These are phyloP conservation scores for Kryptopterus vitreolus DNA, from an alignment of 2,797 vertebrate genomes.

Conservation along the genomic window DNA sequence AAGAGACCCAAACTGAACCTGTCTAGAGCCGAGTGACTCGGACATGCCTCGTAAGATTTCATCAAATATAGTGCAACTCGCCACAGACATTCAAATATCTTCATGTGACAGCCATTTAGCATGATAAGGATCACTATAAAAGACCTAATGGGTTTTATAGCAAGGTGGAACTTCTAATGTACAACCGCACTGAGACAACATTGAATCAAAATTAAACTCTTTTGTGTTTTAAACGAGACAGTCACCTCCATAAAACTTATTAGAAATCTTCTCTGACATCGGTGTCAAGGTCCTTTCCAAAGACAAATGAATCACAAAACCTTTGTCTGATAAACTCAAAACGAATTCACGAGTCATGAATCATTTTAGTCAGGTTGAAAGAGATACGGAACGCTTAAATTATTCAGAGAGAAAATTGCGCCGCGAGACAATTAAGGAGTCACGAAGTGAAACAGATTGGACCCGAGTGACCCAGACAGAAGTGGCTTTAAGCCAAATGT, in stretches of 20 bases:
- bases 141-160: background rate
- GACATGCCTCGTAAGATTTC: slow-evolving; percentile 19
- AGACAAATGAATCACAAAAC: slow-evolving; percentile 20
- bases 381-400: slow-evolving; percentile 37
- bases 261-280: slow-evolving; percentile 11
- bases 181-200: background rate
- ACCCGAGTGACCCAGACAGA: slow-evolving; percentile 2
- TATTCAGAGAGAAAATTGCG: slow-evolving; percentile 38
- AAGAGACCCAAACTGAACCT: slow-evolving; percentile 37
- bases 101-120: background rate
- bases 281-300: background rate
- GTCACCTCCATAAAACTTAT: background rate
- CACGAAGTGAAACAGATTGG: slow-evolving; percentile 12
- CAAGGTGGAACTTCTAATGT: background rate
- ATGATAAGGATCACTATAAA: background rate
- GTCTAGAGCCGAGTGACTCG: slow-evolving; percentile 35
- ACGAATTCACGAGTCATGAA: slow-evolving; percentile 33
- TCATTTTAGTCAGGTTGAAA: slow-evolving; percentile 32
- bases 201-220: background rate
- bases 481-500: background rate
- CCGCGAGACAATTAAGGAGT: slow-evolving; percentile 17
- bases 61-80: slow-evolving; percentile 1
- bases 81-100: background rate
- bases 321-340: slow-evolving; percentile 32
- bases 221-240: background rate